phyloP scores from a whole-genome alignment of 2,888 invertebrate genomes.

The Carpatolechia fugitivella region DNA sequence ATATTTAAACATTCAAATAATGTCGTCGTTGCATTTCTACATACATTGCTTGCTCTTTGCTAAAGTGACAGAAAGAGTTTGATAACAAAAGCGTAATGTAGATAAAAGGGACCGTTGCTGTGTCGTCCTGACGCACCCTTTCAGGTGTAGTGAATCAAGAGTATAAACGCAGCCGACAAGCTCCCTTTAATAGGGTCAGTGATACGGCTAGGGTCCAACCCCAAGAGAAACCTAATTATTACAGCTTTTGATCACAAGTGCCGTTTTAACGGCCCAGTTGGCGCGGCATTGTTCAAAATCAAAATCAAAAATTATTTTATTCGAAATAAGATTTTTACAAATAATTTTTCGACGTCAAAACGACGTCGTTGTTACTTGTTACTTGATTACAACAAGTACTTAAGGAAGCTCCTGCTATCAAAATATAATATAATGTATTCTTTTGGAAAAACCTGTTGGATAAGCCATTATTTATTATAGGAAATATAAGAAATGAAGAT shows the following conservation, averaged over 20 bases:
- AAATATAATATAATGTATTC: too few species aligned
- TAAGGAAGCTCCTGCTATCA: not conserved
- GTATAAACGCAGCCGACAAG: not conserved
- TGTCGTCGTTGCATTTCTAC: not conserved
- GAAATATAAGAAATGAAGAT: too few species aligned
- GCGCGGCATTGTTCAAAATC: too few species aligned
- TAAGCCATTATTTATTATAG: too few species aligned
- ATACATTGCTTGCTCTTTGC: not conserved
- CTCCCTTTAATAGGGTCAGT: conserved; percentile 5
- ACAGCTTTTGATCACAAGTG: conserved; percentile 13
- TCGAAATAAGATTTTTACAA: too few species aligned
- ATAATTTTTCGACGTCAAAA: too few species aligned
- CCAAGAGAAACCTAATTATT: conserved; percentile 3
- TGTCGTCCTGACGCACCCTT: not conserved
- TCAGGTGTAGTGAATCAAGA: conserved; percentile 1
- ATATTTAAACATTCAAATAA: too few species aligned
- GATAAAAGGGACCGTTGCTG: not conserved
- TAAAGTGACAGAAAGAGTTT: not conserved
- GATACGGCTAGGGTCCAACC: conserved; percentile 11
- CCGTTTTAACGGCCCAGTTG: conserved; percentile 4
- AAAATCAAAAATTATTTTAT: too few species aligned
- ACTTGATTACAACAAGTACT: not conserved
- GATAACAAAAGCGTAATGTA: not conserved
- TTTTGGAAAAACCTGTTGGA: too few species aligned
- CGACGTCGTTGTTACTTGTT: conserved; percentile 2